Conservation (phyloP, 2,888 invertebrate genomes). For the Ophonus ardosiacus region DNA sequence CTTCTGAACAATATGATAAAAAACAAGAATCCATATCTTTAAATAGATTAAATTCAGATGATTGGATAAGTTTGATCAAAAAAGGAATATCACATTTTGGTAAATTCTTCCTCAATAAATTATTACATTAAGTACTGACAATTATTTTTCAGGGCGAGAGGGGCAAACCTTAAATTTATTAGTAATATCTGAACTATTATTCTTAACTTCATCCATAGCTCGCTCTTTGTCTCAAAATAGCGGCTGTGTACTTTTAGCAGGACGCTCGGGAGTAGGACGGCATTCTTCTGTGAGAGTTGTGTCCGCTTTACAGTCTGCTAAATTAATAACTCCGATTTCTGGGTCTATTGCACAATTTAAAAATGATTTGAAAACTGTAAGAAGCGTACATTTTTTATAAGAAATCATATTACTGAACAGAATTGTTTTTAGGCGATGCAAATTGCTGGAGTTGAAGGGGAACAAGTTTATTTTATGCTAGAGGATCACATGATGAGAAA, state of each 20-base stretch:
- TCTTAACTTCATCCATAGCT: conserved; percentile 81
- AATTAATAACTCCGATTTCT: conserved; percentile 75
- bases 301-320: conserved; percentile 85
- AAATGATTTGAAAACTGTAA: conserved; percentile 86
- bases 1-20: conserved; percentile 67
- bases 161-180: conserved; percentile 80
- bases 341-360: conserved; percentile 80
- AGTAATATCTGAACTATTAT: conserved; percentile 82
- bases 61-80: conserved; percentile 81
- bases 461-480: conserved; percentile 86
- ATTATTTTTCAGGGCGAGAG: conserved; percentile 79
- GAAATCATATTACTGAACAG: not conserved
- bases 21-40: conserved; percentile 65
- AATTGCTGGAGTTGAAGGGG: conserved; percentile 87
- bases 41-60: conserved; percentile 75
- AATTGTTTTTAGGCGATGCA: conserved; percentile 81
- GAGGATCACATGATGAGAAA: conserved; percentile 89
- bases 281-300: conserved; percentile 87
- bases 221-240: conserved; percentile 80
- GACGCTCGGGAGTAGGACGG: conserved; percentile 88
- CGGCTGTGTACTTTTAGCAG: conserved; percentile 84
- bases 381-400: conserved; percentile 65
- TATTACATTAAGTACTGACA: not conserved
- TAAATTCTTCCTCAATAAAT: conserved; percentile 70
- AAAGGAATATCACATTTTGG: conserved; percentile 82